Evolutionary conservation across 2,888 invertebrate genomes (phyloP), one percentile per base, ranked within the genome.

Genomic region (Lypha dubia): DNA sequence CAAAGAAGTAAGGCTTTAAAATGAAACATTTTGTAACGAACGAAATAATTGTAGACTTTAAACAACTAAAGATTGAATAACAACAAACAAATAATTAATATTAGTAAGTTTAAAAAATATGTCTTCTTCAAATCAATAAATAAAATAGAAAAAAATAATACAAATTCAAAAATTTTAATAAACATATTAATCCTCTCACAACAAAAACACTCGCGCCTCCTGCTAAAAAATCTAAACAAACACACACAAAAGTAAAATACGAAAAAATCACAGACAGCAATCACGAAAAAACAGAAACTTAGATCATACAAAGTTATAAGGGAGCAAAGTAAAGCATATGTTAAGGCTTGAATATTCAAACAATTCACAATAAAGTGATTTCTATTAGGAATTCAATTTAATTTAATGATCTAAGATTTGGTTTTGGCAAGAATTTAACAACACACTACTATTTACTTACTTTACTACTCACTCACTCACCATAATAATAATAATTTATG

Each of bases 1-100:
- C 75, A 60, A 67, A 24, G 28, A 73, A n/a, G n/a, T n/a, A 77
- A 73, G 83, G 83, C 83, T 83, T 83, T 83, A 77, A 77, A 68
- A 83, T 51, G 67, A 51, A 71, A 83, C 63, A 83, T 77, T 77
- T 71, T 73, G 73, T 83, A 83, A 83, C 60, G 63, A 83, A 83
- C 60, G 63, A 83, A 73, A 53, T 41, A 63, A 35, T 46, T 56
- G 67, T 83, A 83, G 77, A 77, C 67, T 73, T 71, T 67, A 46
- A 63, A 82, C 17, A 51, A 68, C 17, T 73, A 44, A 62, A 70
- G 24, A 24, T 63, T 28, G 24, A 65, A 32, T 60, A 63, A 38
- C 11, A 32, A 79, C 35, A 38, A 44, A 38, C 1, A 56, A 51
- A 41, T 28, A 35, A 32, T 20, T 20, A 77, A 20, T 63, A 75